phyloP scores from a whole-genome alignment of 2,797 vertebrate species.

The Sebastes trivittatus region DNA sequence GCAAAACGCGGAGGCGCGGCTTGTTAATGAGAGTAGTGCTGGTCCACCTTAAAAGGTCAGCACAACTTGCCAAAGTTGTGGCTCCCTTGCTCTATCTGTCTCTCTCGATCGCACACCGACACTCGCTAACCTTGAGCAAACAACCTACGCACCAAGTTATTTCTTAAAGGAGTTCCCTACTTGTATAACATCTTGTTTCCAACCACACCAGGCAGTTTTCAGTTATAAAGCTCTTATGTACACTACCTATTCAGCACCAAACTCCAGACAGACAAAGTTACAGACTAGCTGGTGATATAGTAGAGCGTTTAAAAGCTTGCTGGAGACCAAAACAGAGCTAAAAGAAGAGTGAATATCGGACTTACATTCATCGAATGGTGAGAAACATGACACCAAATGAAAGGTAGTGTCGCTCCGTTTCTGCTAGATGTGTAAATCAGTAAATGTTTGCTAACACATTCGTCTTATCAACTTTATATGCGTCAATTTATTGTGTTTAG shows the following conservation, averaged over 20 bases:
- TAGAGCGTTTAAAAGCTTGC: neutral
- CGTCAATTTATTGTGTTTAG: neutral
- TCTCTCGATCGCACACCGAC: too few species aligned
- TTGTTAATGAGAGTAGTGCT: too few species aligned
- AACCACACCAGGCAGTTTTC: neutral
- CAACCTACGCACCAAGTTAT: too few species aligned
- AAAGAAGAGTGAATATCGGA: neutral
- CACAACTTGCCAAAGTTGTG: too few species aligned
- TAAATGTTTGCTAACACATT: neutral
- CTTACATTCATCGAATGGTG: neutral
- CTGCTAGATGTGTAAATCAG: neutral
- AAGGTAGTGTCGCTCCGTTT: neutral
- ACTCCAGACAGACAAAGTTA: neutral
- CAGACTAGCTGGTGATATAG: neutral
- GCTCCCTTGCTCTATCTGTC: too few species aligned
- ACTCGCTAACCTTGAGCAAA: too few species aligned
- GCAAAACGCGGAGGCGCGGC: too few species aligned
- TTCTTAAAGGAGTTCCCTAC: too few species aligned
- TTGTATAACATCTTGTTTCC: neutral
- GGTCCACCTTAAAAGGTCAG: too few species aligned
- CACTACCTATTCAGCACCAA: neutral
- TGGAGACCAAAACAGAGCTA: neutral
- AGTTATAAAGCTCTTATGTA: neutral
- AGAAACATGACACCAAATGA: neutral
- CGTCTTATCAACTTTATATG: neutral